Percentiles rank a stretch among this genome's conserved stretches.
phyloP scores from a whole-genome alignment of 1,140 invertebrate genomes.

The Papilio polyxenes region DNA sequence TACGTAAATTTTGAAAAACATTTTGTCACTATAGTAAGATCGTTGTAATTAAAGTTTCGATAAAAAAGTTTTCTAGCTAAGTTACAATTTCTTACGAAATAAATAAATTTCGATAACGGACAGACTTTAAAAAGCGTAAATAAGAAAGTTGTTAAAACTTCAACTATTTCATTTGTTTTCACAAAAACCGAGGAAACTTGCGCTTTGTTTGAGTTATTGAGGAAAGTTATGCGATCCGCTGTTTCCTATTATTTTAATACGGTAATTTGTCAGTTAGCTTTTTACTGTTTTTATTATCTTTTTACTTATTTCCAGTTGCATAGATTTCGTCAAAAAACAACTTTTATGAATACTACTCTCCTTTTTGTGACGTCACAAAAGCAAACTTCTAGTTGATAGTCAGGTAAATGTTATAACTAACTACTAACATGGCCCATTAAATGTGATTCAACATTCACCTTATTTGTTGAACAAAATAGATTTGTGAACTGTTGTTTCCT shows the following conservation, averaged over 20 bases:
- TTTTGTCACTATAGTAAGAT: neutral
- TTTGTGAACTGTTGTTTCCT: neutral
- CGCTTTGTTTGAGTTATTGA: conserved; percentile 28
- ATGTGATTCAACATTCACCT: neutral
- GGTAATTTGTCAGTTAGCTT: conserved; percentile 24
- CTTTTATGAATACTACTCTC: neutral
- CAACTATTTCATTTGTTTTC: conserved; percentile 25
- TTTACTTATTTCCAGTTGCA: neutral
- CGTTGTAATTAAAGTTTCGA: neutral
- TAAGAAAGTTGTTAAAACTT: conserved; percentile 17
- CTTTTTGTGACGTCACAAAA: neutral
- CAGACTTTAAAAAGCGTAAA: conserved; percentile 20
- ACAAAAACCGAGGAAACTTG: conserved; percentile 30
- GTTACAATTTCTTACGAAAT: conserved; percentile 8
- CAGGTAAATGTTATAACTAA: neutral
- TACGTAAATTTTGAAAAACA: neutral
- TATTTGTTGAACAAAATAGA: conserved; percentile 10
- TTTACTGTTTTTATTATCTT: conserved; percentile 5
- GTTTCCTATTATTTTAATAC: conserved; percentile 28
- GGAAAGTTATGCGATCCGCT: conserved; percentile 35
- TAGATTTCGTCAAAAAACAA: neutral
- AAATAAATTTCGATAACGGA: conserved; percentile 11
- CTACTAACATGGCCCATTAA: neutral
- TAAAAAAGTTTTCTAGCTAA: neutral
- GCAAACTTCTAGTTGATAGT: neutral